phyloP scores from a whole-genome alignment of 2,888 invertebrate species.

The Lagria hirta region DNA sequence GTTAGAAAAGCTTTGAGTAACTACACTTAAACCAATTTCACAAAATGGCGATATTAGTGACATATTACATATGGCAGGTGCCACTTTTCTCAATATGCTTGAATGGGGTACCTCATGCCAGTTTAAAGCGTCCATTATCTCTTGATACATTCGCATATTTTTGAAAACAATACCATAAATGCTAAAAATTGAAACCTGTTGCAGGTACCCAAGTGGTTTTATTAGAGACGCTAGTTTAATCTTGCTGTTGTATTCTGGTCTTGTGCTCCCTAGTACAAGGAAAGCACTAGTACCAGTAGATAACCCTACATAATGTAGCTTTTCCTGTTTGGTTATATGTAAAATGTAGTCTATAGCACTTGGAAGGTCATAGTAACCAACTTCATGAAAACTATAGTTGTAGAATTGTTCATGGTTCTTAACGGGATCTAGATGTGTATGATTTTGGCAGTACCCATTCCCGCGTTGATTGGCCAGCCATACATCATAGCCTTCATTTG shows the following conservation, averaged over 20 bases:
- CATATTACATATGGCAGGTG: no score
- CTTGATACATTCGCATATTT: no score
- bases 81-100: no score
- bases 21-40: no score
- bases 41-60: no score
- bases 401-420: constrained; percentile 10
- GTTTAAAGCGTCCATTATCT: no score
- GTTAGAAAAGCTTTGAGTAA: no score
- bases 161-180: no score
- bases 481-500: constrained; percentile 45
- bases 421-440: constrained; percentile 6
- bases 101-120: no score
- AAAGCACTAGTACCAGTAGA: constrained; percentile 69
- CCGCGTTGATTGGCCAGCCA: constrained; percentile 43
- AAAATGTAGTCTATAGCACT: constrained; percentile 15
- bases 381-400: constrained; percentile 24
- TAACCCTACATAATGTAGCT: constrained; percentile 26
- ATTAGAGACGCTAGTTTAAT: constrained; percentile 65
- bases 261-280: constrained; percentile 65
- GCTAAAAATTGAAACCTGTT: no score
- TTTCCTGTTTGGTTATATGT: constrained; percentile 12
- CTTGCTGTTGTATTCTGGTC: constrained; percentile 67
- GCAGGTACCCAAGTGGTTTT: constrained; percentile 69
- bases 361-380: constrained; percentile 12
- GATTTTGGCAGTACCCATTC: constrained; percentile 32